phyloP scores from a whole-genome alignment of 2,797 vertebrate genomes.

The Hybognathus amarus region DNA sequence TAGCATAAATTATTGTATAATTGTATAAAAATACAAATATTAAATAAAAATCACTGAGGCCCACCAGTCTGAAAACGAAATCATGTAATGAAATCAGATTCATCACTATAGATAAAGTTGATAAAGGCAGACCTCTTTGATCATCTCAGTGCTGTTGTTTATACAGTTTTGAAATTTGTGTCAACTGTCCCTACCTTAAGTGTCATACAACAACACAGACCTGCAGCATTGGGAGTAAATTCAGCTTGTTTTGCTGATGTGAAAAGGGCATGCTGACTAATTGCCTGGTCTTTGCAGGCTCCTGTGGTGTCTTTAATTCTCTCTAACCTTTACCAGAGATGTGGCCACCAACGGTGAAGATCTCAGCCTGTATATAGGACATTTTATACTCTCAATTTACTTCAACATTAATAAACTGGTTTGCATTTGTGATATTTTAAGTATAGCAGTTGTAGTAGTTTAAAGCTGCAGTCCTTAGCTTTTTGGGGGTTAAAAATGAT shows the following conservation, averaged over 20 bases:
- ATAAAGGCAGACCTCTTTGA: not conserved
- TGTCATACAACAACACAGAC: slow-evolving; percentile 36
- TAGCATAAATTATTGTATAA: not conserved
- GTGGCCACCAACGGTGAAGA: slow-evolving; percentile 35
- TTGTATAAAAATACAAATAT: not conserved
- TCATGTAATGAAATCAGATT: not conserved
- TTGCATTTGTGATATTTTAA: not conserved
- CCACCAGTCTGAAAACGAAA: not conserved
- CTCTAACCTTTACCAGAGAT: slow-evolving; percentile 55
- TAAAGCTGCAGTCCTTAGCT: too few relatives aligned
- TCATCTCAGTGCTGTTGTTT: slow-evolving; percentile 2
- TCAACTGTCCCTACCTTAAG: slow-evolving; percentile 21
- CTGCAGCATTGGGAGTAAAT: slow-evolving; percentile 50
- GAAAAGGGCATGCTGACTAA: slow-evolving; percentile 62
- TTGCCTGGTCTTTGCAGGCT: slow-evolving; percentile 56
- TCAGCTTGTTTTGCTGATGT: slow-evolving; percentile 53
- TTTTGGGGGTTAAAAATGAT: too few relatives aligned
- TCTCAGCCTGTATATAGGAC: slow-evolving; percentile 15
- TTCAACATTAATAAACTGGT: not conserved
- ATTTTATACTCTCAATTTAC: not conserved
- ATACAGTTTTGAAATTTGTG: slow-evolving; percentile 4
- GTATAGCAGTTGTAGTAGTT: not conserved
- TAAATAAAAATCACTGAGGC: not conserved
- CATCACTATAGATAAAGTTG: not conserved
- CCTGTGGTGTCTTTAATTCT: slow-evolving; percentile 55